Evolutionary conservation across 2,888 invertebrate genomes (phyloP), one percentile per base, ranked within the genome.

Genomic region (Ichneumoninae sp.): DNA sequence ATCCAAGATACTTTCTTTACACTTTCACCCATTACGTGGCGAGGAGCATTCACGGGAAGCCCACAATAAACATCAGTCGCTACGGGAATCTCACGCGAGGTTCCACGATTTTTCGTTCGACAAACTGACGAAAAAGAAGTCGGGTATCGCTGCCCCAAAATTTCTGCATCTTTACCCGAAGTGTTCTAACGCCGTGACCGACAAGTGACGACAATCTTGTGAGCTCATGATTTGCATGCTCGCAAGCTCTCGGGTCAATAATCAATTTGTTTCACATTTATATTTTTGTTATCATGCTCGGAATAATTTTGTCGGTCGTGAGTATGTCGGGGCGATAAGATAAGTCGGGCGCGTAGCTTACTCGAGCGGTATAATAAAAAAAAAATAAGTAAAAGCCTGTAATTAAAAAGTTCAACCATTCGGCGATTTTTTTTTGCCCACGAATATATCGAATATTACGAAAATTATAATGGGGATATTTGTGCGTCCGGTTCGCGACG

Each of bases 1-100:
- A 89, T 86, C 89, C 89, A 90, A 88, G 88, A 78, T 33, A 89
- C 90, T 89, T 90, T 90, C 90, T 86, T 90, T 75, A 86, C 77
- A 88, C 90, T 90, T 90, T 90, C 90, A 87, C 89, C 16, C 84
- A 78, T 87, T 85, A 84, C 86, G 87, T 78, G 65, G 70, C 30
- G 22, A 26, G 36, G 62, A 70, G 47, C 54, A 69, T 65, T 62
- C 50, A 50, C 77, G 47, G 66, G 30, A 71, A 54, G 71, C 52
- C 13, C 5, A 30, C 50, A 22, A 22, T 36, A 10, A n/a, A 71
- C 44, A 70, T 71, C 85, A 85, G 85, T 86, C 44, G 75, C 57
- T 60, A 47, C 65, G 16, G 26, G 52, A 66, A 52, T 36, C 54
- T 76, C 76, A 54, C 66, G 54, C 33, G 50, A 50, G 65, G 3